Evolutionary conservation across 1,140 invertebrate genomes (phyloP), one percentile per base, ranked within the genome.

Genomic region (Conus betulinus): DNA sequence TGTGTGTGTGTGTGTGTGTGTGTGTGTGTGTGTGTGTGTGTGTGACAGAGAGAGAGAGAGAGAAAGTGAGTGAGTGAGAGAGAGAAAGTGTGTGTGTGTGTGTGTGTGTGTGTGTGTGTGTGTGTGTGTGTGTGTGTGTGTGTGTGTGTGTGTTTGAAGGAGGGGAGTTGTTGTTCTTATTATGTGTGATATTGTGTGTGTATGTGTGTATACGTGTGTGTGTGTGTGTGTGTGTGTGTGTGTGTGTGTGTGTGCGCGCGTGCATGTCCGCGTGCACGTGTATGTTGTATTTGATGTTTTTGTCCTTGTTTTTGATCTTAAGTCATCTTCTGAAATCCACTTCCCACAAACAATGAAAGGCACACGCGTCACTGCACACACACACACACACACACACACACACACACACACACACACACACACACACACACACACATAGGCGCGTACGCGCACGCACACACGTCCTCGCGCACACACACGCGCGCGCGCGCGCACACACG

Each of bases 401-500:
- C 81, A 55, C 81, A 83, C 81, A 83, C 81, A 83, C 81, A 83
- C 81, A 83, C 81, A 83, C 81, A 83, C 81, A 83, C 81, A 83
- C 81, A 83, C 81, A 83, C 81, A 83, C 81, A 83, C 81, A 83
- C 52, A 57, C 52, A 60, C 81, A 83, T n/a, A n/a, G n/a, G n/a
- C n/a, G n/a, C n/a, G n/a, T n/a, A n/a, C n/a, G n/a, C 81, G 51
- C 81, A 83, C 52, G 25, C 81, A 83, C 17, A 83, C 81, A 83
- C 81, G 57, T 52, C 57, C 52, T 57, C 52, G 57, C 81, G 57
- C 81, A 83, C 52, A 83, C 52, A 83, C 52, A 25, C 81, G 55
- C 81, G 55, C 81, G 23, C 81, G 55, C 81, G n/a, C 53, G 5
- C 81, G 25, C 81, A 51, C 78, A 51, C 4, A 15, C 27, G 11